A percentile compares a stretch with the other conserved stretches of the same genome.
phyloP scores from a whole-genome alignment of 2,888 invertebrate species.

The Cecidostiba fungosa region DNA sequence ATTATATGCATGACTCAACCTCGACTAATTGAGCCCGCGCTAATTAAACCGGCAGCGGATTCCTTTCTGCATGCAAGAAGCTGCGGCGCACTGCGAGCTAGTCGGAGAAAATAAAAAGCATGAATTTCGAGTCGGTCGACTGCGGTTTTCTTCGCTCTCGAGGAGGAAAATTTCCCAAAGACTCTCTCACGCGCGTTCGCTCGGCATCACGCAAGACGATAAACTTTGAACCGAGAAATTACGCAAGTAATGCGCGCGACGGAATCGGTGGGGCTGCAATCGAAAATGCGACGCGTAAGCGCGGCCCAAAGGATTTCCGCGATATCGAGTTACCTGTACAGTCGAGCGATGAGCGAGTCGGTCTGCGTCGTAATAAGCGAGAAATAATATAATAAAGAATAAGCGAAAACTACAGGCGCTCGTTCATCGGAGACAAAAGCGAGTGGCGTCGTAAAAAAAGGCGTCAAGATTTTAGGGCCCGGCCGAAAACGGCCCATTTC shows the following conservation, averaged over 20 bases:
- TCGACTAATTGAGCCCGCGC: slow-evolving; percentile 62
- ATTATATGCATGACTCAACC: slow-evolving; percentile 65
- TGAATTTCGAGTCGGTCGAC: slow-evolving; percentile 13
- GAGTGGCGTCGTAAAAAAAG: neutral
- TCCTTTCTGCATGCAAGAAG: slow-evolving; percentile 36
- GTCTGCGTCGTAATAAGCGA: slow-evolving; percentile 12
- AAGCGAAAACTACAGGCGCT: neutral
- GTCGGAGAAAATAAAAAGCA: slow-evolving; percentile 17
- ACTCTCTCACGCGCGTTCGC: neutral
- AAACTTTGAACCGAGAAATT: slow-evolving; percentile 52
- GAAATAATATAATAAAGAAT: neutral
- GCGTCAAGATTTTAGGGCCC: slow-evolving; percentile 6
- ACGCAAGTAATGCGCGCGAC: slow-evolving; percentile 7
- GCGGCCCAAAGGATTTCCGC: slow-evolving; percentile 41
- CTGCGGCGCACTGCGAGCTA: neutral
- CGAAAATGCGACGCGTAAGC: slow-evolving; percentile 9
- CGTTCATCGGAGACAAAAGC: neutral
- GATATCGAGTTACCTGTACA: slow-evolving; percentile 54
- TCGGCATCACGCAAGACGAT: neutral
- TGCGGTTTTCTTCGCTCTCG: slow-evolving; percentile 26
- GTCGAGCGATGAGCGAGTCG: too few relatives aligned
- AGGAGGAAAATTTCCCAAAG: slow-evolving; percentile 32
- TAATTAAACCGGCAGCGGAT: slow-evolving; percentile 60
- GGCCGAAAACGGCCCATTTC: neutral
- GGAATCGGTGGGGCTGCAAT: neutral